phyloP scores from a whole-genome alignment of 2,113 vertebrate genomes.

The Nanorana parkeri region DNA sequence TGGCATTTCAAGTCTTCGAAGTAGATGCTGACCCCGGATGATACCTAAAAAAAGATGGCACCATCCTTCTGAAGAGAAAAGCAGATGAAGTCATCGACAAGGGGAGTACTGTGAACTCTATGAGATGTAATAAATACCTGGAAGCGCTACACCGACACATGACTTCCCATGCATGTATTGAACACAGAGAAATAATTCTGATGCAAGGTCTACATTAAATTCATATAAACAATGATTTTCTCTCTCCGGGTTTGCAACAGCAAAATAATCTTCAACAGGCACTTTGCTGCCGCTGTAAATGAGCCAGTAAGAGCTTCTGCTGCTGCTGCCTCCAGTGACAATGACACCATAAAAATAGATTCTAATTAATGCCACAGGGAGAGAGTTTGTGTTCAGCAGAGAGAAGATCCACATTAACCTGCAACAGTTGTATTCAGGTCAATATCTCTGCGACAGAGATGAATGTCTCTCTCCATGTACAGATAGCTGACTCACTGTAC shows the following conservation, averaged over 20 bases:
- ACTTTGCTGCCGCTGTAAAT: not conserved
- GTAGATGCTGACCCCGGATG: too few relatives aligned
- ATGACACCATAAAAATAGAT: constrained; percentile 24
- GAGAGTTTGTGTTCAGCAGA: constrained; percentile 6
- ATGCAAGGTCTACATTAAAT: too few relatives aligned
- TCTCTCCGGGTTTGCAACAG: not conserved
- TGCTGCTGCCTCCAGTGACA: constrained; percentile 18
- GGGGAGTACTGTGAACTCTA: too few relatives aligned
- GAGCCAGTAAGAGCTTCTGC: constrained; percentile 5
- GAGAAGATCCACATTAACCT: constrained; percentile 21
- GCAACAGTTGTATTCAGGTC: constrained; percentile 50
- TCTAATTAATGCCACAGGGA: constrained; percentile 44
- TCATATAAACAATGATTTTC: too few relatives aligned
- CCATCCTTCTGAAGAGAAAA: too few relatives aligned
- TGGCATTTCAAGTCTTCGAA: too few relatives aligned
- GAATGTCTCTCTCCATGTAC: constrained; percentile 12
- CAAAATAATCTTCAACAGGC: not conserved
- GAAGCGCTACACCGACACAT: too few relatives aligned
- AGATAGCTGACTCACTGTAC: not conserved
- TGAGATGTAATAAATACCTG: too few relatives aligned
- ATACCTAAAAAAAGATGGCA: too few relatives aligned
- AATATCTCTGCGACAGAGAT: constrained; percentile 42
- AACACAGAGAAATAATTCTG: too few relatives aligned
- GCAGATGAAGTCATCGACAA: too few relatives aligned
- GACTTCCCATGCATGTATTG: too few relatives aligned